phyloP scores from a whole-genome alignment of 1,140 invertebrate species.

The Drosophila eugracilis region DNA sequence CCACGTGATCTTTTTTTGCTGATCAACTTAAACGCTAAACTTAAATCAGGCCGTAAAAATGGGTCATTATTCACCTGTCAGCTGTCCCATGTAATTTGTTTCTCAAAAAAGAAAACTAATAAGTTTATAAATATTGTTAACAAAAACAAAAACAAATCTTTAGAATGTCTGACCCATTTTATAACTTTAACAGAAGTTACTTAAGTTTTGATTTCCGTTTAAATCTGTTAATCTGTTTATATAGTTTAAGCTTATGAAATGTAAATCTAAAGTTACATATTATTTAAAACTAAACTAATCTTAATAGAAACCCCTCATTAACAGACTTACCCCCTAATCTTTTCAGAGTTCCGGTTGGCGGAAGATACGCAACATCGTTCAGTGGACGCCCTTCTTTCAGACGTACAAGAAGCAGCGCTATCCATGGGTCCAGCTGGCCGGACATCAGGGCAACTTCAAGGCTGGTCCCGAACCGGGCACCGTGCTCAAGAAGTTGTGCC shows the following conservation, averaged over 20 bases:
- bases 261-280: too few relatives aligned
- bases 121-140: too few relatives aligned
- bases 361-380: conserved; percentile 96
- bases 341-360: conserved; percentile 95
- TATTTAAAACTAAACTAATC: background rate
- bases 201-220: too few relatives aligned
- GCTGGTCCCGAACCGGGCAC: conserved; percentile 96
- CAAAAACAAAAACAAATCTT: too few relatives aligned
- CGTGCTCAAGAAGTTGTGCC: conserved; percentile 96
- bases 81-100: conserved; percentile 4
- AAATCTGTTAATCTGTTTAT: too few relatives aligned
- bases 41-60: conserved; percentile 8
- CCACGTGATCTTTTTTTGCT: conserved; percentile 4
- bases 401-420: conserved; percentile 98
- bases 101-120: background rate
- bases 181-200: too few relatives aligned
- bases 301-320: background rate
- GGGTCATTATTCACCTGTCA: conserved; percentile 13
- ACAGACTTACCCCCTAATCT: background rate
- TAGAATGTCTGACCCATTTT: too few relatives aligned
- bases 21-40: background rate
- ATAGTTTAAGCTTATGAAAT: too few relatives aligned
- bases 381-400: conserved; percentile 98
- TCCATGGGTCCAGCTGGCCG: conserved; percentile 97
- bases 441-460: conserved; percentile 97